Base-by-base conservation (phyloP, 2,113 vertebrate genomes). In the Scomber scombrus region DNA sequence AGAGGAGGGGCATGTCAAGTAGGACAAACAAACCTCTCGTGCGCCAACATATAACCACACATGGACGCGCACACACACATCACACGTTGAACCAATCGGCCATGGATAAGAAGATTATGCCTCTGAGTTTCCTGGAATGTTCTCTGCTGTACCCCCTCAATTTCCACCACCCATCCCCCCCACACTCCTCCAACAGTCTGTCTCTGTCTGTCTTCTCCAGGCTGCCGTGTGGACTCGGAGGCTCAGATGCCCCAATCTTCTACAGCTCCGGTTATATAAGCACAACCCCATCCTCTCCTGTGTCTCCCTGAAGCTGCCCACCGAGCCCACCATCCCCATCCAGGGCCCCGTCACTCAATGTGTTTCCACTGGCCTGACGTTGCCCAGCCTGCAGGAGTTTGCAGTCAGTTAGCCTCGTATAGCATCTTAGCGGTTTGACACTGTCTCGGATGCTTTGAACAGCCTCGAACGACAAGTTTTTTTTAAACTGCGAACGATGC, bases 41-140 rank as follows among this genome's bases (percentile, higher is more conserved):
- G 66, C 65, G 54, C 66, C 46, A 72, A 84, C 43, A 78, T 61
- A 56, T 21, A 76, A 46, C 50, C 73, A 45, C 52, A 68, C 69
- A 54, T 49, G 21, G 12, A 81, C 40, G 76, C 58, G 80, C 11
- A 11, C 72, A 60, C 50, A 56, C 18, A 46, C 69, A 71, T 84
- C 74, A 78, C 82, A 69, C 84, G 86, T 51, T 86, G 64, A 79
- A 89, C 81, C 91, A 93, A 88, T 93, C 89, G 91, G 89, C 81
- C 79, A 85, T 67, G 87, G 91, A 92, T 95, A 93, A 95, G 91
- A 85, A 92, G 94, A 94, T 95, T 95, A 94, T 88, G 81, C 82
- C 67, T 80, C 65, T 78, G 92, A 88, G 90, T 93, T 94, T 93
- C 88, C 91, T 92, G 89, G 92, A 93, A 94, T 84, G 80, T 87